phyloP scores from a whole-genome alignment of 2,797 vertebrate species.

The Helicolenus hilgendorfi region DNA sequence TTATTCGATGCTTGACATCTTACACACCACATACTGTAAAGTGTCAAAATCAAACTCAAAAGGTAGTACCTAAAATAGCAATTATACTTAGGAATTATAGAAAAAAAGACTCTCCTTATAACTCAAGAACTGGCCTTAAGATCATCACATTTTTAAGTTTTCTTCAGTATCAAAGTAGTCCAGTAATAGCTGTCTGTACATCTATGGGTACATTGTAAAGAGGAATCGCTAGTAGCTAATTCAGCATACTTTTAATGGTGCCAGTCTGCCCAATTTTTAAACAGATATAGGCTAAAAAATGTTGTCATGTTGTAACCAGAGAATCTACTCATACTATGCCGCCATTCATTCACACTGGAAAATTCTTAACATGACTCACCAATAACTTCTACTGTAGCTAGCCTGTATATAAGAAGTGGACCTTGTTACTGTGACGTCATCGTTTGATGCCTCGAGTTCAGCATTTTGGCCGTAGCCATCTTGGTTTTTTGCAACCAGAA shows the following conservation, averaged over 20 bases:
- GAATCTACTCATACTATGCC: neutral
- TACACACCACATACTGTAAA: neutral
- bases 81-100: neutral
- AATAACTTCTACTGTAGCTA: neutral
- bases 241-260: neutral
- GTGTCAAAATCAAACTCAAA: slow-evolving; percentile 14
- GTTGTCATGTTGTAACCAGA: neutral
- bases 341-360: neutral
- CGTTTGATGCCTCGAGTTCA: no score
- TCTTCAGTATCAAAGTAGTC: neutral
- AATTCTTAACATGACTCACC: neutral
- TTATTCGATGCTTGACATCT: neutral
- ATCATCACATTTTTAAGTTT: neutral
- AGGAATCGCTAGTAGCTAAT: neutral
- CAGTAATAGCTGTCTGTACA: neutral
- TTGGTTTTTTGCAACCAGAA: no score
- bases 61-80: neutral
- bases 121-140: neutral
- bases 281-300: neutral
- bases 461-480: no score
- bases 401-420: no score
- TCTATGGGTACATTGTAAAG: neutral
- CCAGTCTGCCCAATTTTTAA: neutral
- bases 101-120: neutral
- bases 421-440: no score